These are phyloP conservation scores for Pollicipes pollicipes DNA, from an alignment of 1,140 invertebrate genomes.

Conservation along the genomic window DNA sequence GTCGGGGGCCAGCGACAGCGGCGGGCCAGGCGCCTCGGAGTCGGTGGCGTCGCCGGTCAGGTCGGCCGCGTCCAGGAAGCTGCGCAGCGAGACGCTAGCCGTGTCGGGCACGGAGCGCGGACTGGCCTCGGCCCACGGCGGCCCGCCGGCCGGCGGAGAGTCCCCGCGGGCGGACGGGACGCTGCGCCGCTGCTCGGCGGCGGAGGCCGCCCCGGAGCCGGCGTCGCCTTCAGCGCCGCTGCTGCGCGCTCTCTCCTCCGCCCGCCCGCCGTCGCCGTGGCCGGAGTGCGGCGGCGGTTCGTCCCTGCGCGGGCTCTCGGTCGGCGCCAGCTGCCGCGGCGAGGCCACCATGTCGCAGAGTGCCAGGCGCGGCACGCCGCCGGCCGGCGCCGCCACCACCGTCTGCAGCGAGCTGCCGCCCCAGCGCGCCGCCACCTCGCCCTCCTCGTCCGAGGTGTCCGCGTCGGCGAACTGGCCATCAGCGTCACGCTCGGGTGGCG, in stretches of 20 bases:
- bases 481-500: not conserved
- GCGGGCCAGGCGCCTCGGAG: not conserved
- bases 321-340: not conserved
- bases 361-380: not conserved
- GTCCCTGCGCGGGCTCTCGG: too few species aligned
- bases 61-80: not conserved
- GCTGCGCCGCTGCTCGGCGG: too few species aligned
- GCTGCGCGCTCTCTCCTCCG: not conserved
- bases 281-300: too few species aligned
- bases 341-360: not conserved
- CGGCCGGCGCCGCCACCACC: not conserved
- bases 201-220: too few species aligned
- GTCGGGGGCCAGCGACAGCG: not conserved
- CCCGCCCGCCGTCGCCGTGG: not conserved
- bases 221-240: too few species aligned
- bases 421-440: not conserved
- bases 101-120: not conserved
- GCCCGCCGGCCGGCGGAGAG: too few species aligned
- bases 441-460: not conserved
- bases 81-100: not conserved
- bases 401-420: not conserved
- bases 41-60: not conserved
- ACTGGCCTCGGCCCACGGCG: not conserved
- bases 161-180: too few species aligned
- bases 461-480: not conserved